A percentile compares a stretch with the other conserved stretches of the same genome.
Evolutionary conservation across 53 echinoderm and acorn worm species (phyloP).

Genomic region (Echinometra lucunter): DNA sequence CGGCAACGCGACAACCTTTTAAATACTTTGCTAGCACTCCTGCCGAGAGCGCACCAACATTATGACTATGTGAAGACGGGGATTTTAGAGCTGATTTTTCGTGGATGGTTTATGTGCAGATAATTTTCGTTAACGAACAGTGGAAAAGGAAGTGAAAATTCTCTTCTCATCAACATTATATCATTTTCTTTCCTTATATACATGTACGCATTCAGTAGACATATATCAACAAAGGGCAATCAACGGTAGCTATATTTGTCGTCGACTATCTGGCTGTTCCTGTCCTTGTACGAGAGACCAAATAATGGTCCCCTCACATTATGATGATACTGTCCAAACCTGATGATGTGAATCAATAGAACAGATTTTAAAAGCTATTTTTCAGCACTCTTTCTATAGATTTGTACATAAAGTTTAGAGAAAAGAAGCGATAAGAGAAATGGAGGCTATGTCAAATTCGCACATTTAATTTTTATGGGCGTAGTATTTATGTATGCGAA

Average conservation of each 20-base stretch:
- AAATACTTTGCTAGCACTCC: neutral
- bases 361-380: neutral
- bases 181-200: neutral
- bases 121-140: neutral
- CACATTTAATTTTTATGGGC: neutral
- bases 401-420: neutral
- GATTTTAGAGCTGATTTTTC: neutral
- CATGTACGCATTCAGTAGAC: neutral
- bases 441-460: neutral
- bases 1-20: constrained; percentile 18
- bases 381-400: neutral
- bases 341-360: neutral
- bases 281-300: neutral
- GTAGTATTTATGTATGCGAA: neutral
- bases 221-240: neutral
- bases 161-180: neutral
- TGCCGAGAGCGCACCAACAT: constrained; percentile 17
- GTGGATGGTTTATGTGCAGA: neutral
- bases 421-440: neutral
- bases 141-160: neutral
- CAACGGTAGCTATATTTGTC: neutral
- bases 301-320: neutral
- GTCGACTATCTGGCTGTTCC: neutral
- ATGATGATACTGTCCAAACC: neutral
- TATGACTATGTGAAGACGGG: neutral